Percentiles rank a stretch among this genome's conserved stretches.
Conservation (phyloP, 1,140 invertebrate species). For the Zaprionus davidi region DNA sequence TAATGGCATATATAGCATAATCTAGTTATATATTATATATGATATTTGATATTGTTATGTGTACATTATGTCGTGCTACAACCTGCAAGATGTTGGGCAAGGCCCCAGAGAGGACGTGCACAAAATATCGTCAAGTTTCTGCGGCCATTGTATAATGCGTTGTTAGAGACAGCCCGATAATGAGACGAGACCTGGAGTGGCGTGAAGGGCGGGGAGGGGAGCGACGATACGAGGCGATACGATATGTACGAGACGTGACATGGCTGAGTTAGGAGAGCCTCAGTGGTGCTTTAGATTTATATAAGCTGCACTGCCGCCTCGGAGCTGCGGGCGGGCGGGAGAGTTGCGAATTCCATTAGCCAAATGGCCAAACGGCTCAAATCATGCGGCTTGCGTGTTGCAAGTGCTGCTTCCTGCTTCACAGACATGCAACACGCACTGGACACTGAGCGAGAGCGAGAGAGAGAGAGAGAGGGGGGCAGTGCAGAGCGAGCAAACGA, state of each 20-base stretch:
- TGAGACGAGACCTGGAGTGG: not conserved
- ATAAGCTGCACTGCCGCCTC: conserved; percentile 34
- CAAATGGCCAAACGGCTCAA: conserved; percentile 55
- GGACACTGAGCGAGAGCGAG: conserved; percentile 20
- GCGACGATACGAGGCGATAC: conserved; percentile 10
- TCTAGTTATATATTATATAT: not conserved
- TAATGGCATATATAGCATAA: no score
- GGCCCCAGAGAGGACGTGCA: conserved; percentile 53
- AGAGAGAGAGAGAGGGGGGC: conserved; percentile 8
- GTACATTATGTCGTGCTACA: not conserved
- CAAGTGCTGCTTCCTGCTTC: conserved; percentile 79
- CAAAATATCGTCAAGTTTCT: conserved; percentile 48
- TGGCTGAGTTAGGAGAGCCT: conserved; percentile 49
- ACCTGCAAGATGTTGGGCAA: conserved; percentile 38
- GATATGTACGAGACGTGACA: conserved; percentile 49
- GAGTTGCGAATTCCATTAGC: conserved; percentile 52
- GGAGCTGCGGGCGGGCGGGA: not conserved
- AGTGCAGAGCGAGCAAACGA: not conserved
- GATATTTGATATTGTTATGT: not conserved
- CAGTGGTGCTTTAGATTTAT: conserved; percentile 38
- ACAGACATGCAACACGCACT: conserved; percentile 72
- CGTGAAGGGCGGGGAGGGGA: not conserved
- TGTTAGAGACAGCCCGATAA: conserved; percentile 14
- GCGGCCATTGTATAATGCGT: conserved; percentile 32
- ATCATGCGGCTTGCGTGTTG: conserved; percentile 73